Base-by-base conservation (phyloP, 2,888 invertebrate genomes). In the Himalopsyche japonica region DNA sequence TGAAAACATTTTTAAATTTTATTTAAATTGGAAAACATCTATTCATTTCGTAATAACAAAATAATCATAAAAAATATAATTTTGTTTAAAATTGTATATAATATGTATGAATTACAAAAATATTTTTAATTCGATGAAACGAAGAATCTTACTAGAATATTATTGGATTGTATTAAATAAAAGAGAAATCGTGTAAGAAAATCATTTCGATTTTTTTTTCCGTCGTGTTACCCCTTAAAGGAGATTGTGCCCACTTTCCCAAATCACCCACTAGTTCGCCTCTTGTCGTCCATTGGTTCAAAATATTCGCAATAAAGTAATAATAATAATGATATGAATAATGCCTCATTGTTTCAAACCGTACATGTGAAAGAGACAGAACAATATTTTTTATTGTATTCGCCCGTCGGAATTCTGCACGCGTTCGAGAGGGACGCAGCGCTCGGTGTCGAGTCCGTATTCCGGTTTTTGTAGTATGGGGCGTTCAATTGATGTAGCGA, bases 331-430 rank as follows among this genome's bases (percentile, higher is more conserved):
- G 30, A 30, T 15, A 70, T 20, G 70, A 70, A 70, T 70, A 70
- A 70, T 70, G 70, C 70, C 70, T 70, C 70, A 70, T 70, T 70
- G 70, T 70, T 70, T 70, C 70, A 70, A 70, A 30, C 70, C 70
- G 27, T 70, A 70, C 15, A 70, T 27, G 27, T 18, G 79, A 84
- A 77, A 57, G 81, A 84, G 84, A 84, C 34, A 79, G 47, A 48
- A 34, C 8, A 32, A 47, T 47, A 84, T 78, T 81, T 84, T 84
- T 84, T 70, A 70, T 70, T 70, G 27, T 70, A 70, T 15, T 27
- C 70, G 27, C 27, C 70, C 70, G 70, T 12, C 27, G 24, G 15
- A 27, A 70, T 70, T 30, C 12, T 27, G 70, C 27, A 27, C 27
- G 70, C 10, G 70, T 27, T 4, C 3, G 70, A 24, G 30, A 27